phyloP scores from a whole-genome alignment of 2,797 vertebrate species.

The Acanthiza pusilla region DNA sequence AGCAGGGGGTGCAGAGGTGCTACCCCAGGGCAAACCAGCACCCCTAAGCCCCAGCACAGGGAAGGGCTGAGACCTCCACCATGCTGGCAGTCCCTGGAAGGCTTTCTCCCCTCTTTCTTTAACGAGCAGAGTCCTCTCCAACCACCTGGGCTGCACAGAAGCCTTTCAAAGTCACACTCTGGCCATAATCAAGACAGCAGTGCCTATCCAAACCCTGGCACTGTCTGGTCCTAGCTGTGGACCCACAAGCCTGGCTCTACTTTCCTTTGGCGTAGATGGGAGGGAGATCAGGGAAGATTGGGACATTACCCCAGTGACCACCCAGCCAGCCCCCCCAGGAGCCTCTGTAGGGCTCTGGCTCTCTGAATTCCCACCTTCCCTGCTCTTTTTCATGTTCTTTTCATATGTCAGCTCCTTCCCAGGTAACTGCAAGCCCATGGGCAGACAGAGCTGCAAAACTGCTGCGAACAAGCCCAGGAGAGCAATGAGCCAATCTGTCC shows the following conservation, averaged over 20 bases:
- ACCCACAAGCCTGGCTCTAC: background rate
- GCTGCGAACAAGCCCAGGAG: background rate
- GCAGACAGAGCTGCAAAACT: background rate
- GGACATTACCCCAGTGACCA: background rate
- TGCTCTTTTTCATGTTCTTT: background rate
- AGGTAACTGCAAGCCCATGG: background rate
- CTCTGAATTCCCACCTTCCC: background rate
- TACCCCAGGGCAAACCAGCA: background rate
- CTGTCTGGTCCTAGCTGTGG: background rate
- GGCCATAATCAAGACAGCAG: background rate
- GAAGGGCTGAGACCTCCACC: background rate
- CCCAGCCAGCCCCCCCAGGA: background rate
- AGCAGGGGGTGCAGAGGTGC: background rate
- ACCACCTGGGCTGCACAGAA: background rate
- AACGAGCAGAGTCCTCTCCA: background rate
- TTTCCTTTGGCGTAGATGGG: rapidly evolving
- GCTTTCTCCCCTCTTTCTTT: background rate
- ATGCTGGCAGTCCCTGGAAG: background rate
- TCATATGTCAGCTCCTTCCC: background rate
- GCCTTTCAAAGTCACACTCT: background rate
- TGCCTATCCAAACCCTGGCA: background rate
- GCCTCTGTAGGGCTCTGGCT: background rate
- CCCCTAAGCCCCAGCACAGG: background rate
- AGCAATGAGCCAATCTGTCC: rapidly evolving
- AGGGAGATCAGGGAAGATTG: background rate